These are phyloP conservation scores for Diplosoma virens DNA, from an alignment of 23 tunicate genomes.

Conservation along the genomic window DNA sequence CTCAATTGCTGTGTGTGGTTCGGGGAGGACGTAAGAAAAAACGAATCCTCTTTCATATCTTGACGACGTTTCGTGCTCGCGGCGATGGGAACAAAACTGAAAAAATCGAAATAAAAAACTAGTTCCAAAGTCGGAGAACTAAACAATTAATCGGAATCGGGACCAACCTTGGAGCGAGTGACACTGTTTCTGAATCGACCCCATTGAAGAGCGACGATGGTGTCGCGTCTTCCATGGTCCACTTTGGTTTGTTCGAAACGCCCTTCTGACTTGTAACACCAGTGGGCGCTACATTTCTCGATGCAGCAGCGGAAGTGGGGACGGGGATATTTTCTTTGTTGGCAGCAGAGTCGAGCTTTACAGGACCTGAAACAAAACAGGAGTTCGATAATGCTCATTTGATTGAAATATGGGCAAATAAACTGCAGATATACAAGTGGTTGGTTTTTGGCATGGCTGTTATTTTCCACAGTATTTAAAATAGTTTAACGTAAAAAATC, in stretches of 20 bases:
- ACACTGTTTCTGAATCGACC: slow-evolving; percentile 42
- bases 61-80: slow-evolving; percentile 54
- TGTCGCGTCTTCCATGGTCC: slow-evolving; percentile 28
- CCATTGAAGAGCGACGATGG: slow-evolving; percentile 54
- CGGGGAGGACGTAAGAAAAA: slow-evolving; percentile 22
- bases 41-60: slow-evolving; percentile 15
- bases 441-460: too few relatives aligned
- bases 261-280: background rate
- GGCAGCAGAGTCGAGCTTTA: background rate
- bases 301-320: background rate
- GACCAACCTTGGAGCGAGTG: slow-evolving; percentile 51
- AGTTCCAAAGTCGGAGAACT: background rate
- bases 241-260: background rate
- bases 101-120: background rate
- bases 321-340: background rate
- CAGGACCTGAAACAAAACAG: slow-evolving; percentile 15
- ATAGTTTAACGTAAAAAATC: too few relatives aligned
- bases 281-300: background rate
- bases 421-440: too few relatives aligned
- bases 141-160: background rate
- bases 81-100: slow-evolving; percentile 48
- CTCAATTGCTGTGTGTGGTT: background rate
- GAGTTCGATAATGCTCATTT: too few relatives aligned
- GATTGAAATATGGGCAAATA: too few relatives aligned
- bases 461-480: too few relatives aligned